phyloP scores from a whole-genome alignment of 92 coral and sea anemone genomes.

The Montipora capitata region DNA sequence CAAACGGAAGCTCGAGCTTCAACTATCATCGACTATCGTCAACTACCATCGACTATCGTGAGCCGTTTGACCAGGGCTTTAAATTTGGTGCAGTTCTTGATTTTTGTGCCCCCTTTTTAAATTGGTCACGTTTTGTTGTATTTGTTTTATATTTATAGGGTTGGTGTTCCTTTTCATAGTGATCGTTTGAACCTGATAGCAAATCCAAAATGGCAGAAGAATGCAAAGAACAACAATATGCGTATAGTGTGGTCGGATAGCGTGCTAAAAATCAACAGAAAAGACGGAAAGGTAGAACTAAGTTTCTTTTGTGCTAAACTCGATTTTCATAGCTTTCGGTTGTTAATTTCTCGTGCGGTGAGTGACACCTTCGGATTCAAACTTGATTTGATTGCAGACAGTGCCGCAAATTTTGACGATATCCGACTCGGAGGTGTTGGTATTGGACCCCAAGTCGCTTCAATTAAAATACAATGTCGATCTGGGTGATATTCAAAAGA shows the following conservation, averaged over 20 bases:
- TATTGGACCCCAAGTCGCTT: conserved; percentile 85
- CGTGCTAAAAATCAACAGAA: conserved; percentile 90
- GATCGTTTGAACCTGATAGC: conserved; percentile 83
- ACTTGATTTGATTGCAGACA: conserved; percentile 60
- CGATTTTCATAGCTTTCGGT: not conserved
- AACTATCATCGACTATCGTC: too few relatives aligned
- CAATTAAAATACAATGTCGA: conserved; percentile 82
- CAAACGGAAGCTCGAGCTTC: too few relatives aligned
- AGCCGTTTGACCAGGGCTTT: too few relatives aligned
- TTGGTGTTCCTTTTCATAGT: conserved; percentile 89
- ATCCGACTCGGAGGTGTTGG: conserved; percentile 79
- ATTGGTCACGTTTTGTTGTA: not conserved
- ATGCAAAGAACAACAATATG: conserved; percentile 65
- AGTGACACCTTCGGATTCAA: not conserved
- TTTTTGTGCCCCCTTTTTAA: too few relatives aligned
- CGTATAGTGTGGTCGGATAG: conserved; percentile 91
- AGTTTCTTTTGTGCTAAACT: not conserved
- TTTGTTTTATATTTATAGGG: conserved; percentile 68
- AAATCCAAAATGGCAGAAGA: conserved; percentile 95
- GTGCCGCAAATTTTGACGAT: conserved; percentile 89
- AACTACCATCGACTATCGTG: too few relatives aligned
- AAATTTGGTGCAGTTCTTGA: too few relatives aligned
- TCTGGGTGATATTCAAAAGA: conserved; percentile 84
- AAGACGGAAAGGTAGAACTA: conserved; percentile 87
- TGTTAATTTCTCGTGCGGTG: not conserved